A percentile compares a stretch with the other conserved stretches of the same genome.
Evolutionary conservation across 2,113 vertebrate species (phyloP).

Genomic region (Psophia crepitans): DNA sequence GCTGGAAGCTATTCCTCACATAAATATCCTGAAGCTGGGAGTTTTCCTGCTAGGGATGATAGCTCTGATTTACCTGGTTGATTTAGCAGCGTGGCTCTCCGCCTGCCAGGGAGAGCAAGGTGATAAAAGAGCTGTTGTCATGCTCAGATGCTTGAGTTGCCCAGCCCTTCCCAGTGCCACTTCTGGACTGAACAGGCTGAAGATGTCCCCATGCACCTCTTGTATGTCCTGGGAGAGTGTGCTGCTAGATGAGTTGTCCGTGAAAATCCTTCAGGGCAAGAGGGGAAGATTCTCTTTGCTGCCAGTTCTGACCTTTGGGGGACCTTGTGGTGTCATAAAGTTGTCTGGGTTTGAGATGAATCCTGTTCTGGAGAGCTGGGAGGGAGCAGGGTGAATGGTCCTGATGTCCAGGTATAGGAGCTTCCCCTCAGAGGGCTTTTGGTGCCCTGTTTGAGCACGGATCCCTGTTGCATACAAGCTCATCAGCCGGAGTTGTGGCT

Average conservation of each 20-base stretch:
- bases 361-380: not conserved
- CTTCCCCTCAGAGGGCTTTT: not conserved
- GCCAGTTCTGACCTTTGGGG: not conserved
- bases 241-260: not conserved
- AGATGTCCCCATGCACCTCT: not conserved
- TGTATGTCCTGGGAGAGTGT: not conserved
- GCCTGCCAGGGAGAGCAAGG: not conserved
- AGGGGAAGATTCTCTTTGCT: not conserved
- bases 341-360: not conserved
- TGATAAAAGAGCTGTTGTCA: not conserved
- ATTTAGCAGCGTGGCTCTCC: not conserved
- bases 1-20: not conserved
- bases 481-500: rapidly evolving
- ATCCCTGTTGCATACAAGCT: rapidly evolving
- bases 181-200: not conserved
- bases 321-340: rapidly evolving
- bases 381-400: not conserved
- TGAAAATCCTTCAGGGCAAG: too few relatives aligned
- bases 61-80: not conserved
- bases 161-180: not conserved
- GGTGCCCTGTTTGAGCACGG: rapidly evolving
- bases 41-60: not conserved
- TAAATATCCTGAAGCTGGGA: not conserved
- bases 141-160: not conserved
- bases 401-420: rapidly evolving